Percentiles rank a stretch among this genome's conserved stretches.
These are phyloP conservation scores for Cordilura impudica DNA, from an alignment of 2,888 invertebrate species.

Conservation along the genomic window DNA sequence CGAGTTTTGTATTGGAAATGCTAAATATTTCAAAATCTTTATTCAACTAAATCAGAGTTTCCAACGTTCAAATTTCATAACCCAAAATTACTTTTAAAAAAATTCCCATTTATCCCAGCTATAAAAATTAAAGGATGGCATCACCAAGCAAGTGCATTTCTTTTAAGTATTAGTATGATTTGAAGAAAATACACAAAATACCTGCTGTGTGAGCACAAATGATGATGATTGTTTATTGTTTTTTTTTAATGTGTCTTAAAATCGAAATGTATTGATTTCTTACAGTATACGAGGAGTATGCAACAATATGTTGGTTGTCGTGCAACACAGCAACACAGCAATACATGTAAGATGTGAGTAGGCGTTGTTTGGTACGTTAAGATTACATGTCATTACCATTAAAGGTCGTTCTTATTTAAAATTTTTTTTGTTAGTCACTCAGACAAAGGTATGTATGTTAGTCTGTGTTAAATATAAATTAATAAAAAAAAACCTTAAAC, in stretches of 20 bases:
- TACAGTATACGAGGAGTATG: not conserved
- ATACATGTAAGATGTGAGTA: not conserved
- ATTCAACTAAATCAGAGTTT: no score
- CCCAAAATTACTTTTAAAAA: not conserved
- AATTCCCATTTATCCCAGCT: not conserved
- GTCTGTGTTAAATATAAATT: not conserved
- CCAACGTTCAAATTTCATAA: no score
- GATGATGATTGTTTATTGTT: not conserved
- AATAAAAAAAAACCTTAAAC: not conserved
- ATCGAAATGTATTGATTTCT: not conserved
- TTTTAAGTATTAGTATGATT: not conserved
- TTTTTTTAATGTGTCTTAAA: not conserved
- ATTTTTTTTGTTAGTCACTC: not conserved
- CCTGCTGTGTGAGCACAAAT: conserved; percentile 10
- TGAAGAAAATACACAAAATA: not conserved
- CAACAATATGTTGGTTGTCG: not conserved
- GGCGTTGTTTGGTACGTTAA: not conserved
- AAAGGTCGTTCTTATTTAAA: not conserved
- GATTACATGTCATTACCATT: not conserved
- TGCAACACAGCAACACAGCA: not conserved
- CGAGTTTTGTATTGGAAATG: no score
- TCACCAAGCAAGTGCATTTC: not conserved
- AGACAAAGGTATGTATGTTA: not conserved
- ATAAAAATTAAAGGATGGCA: not conserved
- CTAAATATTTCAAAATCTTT: no score